Percentiles rank a stretch among this genome's conserved stretches.
These are phyloP conservation scores for Drosophila sp. DNA, from an alignment of 1,140 invertebrate species.

Conservation along the genomic window DNA sequence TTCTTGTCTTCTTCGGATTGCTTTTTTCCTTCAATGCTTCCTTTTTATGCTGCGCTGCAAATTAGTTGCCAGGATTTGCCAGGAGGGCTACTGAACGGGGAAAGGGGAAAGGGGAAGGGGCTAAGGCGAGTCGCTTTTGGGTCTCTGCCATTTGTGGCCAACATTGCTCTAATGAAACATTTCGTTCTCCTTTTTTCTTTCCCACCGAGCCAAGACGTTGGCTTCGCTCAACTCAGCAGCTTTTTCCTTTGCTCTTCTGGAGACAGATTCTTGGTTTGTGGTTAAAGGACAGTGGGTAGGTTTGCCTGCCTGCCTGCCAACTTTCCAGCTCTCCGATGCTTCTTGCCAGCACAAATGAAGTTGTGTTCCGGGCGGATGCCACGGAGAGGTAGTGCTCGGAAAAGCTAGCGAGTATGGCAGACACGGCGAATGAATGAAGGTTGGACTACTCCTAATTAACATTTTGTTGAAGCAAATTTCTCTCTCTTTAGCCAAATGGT, in stretches of 20 bases:
- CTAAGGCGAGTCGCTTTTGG: slow-evolving; percentile 9
- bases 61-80: slow-evolving; percentile 60
- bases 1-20: slow-evolving; percentile 42
- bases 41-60: slow-evolving; percentile 73
- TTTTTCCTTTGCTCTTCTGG: slow-evolving; percentile 39
- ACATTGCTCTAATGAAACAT: slow-evolving; percentile 79
- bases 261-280: slow-evolving; percentile 31
- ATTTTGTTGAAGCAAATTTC: slow-evolving; percentile 43
- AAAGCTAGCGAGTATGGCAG: slow-evolving; percentile 7
- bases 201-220: slow-evolving; percentile 64
- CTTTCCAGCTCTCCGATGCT: not conserved
- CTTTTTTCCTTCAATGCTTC: slow-evolving; percentile 49
- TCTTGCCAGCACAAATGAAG: slow-evolving; percentile 57
- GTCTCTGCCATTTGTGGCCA: slow-evolving; percentile 64
- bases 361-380: slow-evolving; percentile 49
- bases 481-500: no score
- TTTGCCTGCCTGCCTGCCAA: slow-evolving; percentile 3
- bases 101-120: not conserved
- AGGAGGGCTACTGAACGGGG: not conserved
- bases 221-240: slow-evolving; percentile 41
- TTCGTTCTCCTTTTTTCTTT: slow-evolving; percentile 43
- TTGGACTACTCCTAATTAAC: slow-evolving; percentile 67
- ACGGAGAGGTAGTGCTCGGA: slow-evolving; percentile 36
- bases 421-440: slow-evolving; percentile 32
- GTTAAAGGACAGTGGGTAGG: slow-evolving; percentile 65